phyloP scores from a whole-genome alignment of 1,140 invertebrate species.

The Drosophila kanapiae region DNA sequence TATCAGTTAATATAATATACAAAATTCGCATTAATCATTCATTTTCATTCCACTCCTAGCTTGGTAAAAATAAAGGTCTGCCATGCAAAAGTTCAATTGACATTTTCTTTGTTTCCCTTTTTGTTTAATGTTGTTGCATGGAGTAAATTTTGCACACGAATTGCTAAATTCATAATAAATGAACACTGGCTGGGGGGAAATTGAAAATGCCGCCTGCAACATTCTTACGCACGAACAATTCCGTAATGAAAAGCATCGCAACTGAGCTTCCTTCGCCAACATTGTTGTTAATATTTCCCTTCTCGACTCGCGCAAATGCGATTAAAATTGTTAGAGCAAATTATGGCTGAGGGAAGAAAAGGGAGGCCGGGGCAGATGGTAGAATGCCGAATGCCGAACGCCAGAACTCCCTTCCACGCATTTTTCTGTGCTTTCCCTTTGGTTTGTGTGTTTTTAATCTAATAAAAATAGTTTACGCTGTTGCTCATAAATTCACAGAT shows the following conservation, averaged over 20 bases:
- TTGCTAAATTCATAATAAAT: constrained; percentile 83
- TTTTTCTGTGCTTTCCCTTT: constrained; percentile 53
- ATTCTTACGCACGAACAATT: constrained; percentile 83
- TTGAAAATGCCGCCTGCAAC: constrained; percentile 77
- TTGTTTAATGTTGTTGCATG: constrained; percentile 17
- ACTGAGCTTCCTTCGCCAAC: constrained; percentile 30
- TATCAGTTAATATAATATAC: constrained; percentile 30
- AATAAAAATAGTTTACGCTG: constrained; percentile 81
- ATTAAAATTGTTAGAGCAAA: constrained; percentile 83
- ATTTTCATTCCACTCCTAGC: constrained; percentile 11
- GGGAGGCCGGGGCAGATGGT: constrained; percentile 19
- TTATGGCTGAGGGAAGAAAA: constrained; percentile 46
- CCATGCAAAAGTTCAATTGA: constrained; percentile 70
- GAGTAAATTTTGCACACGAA: constrained; percentile 75
- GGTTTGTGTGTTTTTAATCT: constrained; percentile 73
- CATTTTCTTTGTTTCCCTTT: constrained; percentile 58
- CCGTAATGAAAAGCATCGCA: constrained; percentile 71
- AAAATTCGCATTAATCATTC: constrained; percentile 62
- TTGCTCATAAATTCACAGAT: constrained; percentile 81
- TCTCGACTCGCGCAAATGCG: constrained; percentile 67
- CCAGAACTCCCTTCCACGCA: constrained; percentile 18
- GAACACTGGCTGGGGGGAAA: constrained; percentile 62
- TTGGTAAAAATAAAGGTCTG: constrained; percentile 30
- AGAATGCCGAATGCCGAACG: constrained; percentile 2
- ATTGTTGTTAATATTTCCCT: constrained; percentile 77